Percentiles rank a stretch among this genome's conserved stretches.
phyloP scores from a whole-genome alignment of 2,113 vertebrate species.

The Myiozetetes cayanensis region DNA sequence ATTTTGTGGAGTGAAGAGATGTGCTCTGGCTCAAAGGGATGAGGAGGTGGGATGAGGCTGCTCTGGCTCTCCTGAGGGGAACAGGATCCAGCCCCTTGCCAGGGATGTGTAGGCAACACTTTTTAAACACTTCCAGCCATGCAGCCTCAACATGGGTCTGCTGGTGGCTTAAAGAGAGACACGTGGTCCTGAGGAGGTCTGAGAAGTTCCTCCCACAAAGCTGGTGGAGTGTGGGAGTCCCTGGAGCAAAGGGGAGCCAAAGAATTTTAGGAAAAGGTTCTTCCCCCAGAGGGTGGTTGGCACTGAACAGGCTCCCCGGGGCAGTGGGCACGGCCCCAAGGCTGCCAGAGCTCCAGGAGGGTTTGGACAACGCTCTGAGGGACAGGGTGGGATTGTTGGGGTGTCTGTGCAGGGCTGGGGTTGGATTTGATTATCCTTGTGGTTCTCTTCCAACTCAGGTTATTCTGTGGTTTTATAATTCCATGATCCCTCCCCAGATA shows the following conservation, averaged over 20 bases:
- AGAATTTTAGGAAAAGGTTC: not conserved
- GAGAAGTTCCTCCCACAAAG: not conserved
- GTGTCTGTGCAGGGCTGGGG: not conserved
- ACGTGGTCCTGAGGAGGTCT: not conserved
- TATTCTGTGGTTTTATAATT: not conserved
- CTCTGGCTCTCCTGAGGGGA: accelerated
- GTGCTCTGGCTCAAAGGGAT: not conserved
- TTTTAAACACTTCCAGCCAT: not conserved
- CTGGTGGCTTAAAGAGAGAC: not conserved
- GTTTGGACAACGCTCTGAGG: not conserved
- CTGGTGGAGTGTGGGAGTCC: not conserved
- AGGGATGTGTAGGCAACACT: not conserved
- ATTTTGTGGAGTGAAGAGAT: not conserved
- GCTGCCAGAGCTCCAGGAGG: not conserved
- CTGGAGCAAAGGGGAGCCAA: not conserved
- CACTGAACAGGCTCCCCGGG: not conserved
- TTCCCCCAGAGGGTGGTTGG: not conserved
- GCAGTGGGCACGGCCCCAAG: not conserved
- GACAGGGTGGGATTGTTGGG: not conserved
- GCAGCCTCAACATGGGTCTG: accelerated
- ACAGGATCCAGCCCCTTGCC: not conserved
- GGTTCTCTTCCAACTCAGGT: not conserved
- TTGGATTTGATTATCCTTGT: accelerated
- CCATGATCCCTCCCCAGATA: not conserved
- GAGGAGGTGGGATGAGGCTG: not conserved